These are phyloP conservation scores for Carlito syrichta DNA, from an alignment of 2,113 vertebrate genomes.

Conservation along the genomic window DNA sequence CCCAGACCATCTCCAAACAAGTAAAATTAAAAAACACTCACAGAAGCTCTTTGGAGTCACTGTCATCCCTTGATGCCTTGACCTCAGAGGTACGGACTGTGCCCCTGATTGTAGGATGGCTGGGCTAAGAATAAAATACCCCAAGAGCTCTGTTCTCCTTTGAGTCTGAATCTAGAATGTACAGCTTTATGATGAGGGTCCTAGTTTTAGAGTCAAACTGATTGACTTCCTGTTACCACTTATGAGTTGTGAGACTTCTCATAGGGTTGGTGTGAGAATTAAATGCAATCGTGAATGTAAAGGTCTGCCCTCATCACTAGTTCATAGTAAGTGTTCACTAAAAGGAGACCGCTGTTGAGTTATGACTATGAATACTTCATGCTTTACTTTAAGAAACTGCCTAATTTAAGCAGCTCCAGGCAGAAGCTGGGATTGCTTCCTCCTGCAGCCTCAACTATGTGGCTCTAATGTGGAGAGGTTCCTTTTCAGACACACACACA, in stretches of 20 bases:
- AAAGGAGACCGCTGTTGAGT: not conserved
- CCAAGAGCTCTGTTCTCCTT: not conserved
- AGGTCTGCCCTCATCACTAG: not conserved
- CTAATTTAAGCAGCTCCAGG: not conserved
- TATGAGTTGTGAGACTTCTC: not conserved
- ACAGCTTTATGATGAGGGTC: not conserved
- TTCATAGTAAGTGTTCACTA: constrained; percentile 10
- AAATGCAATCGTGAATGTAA: not conserved
- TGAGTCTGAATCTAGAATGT: not conserved
- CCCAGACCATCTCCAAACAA: not conserved
- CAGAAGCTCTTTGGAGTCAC: not conserved
- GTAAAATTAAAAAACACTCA: not conserved
- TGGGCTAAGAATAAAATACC: not conserved
- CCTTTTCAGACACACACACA: not conserved
- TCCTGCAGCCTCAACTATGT: not conserved
- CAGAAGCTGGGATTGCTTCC: not conserved
- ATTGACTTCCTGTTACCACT: not conserved
- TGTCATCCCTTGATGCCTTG: not conserved
- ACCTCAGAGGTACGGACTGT: not conserved
- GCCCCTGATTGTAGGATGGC: not conserved
- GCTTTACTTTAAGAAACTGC: not conserved
- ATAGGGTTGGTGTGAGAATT: not conserved
- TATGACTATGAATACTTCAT: constrained; percentile 9
- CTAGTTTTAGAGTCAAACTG: not conserved
- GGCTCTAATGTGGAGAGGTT: not conserved